Conservation (phyloP, 2,888 invertebrate species). For the Ormyrus rosae region DNA sequence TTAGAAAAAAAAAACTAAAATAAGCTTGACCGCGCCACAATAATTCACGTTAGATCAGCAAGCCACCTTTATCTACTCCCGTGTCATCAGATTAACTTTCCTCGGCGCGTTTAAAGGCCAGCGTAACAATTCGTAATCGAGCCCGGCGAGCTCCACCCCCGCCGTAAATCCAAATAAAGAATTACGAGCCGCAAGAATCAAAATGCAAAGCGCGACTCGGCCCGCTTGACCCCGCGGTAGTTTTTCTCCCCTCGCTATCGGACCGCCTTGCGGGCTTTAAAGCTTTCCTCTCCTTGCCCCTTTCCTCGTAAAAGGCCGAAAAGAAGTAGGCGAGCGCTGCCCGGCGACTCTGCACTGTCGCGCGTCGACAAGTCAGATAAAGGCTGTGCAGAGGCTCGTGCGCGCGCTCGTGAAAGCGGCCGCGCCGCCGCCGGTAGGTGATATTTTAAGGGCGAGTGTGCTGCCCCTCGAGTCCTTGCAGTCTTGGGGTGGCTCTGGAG, state of each 20-base stretch:
- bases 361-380: slow-evolving; percentile 56
- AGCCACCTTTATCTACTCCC: no score
- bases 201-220: slow-evolving; percentile 45
- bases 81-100: not conserved
- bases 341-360: slow-evolving; percentile 37
- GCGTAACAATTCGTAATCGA: not conserved
- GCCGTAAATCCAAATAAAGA: slow-evolving; percentile 40
- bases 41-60: no score
- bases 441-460: slow-evolving; percentile 72
- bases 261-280: not conserved
- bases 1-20: no score
- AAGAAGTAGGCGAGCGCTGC: slow-evolving; percentile 12
- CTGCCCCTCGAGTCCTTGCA: slow-evolving; percentile 50
- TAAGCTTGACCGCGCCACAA: no score
- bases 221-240: slow-evolving; percentile 18
- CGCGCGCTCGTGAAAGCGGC: slow-evolving; percentile 2
- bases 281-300: not conserved
- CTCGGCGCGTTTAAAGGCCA: not conserved
- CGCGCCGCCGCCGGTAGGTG: slow-evolving; percentile 61
- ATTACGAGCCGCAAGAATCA: slow-evolving; percentile 34
- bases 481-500: slow-evolving; percentile 57
- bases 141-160: not conserved
- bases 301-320: slow-evolving; percentile 36
- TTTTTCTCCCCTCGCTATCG: not conserved
- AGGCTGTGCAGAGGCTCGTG: slow-evolving; percentile 12